These are phyloP conservation scores for Rutpela maculata DNA, from an alignment of 2,888 invertebrate genomes.

Conservation along the genomic window DNA sequence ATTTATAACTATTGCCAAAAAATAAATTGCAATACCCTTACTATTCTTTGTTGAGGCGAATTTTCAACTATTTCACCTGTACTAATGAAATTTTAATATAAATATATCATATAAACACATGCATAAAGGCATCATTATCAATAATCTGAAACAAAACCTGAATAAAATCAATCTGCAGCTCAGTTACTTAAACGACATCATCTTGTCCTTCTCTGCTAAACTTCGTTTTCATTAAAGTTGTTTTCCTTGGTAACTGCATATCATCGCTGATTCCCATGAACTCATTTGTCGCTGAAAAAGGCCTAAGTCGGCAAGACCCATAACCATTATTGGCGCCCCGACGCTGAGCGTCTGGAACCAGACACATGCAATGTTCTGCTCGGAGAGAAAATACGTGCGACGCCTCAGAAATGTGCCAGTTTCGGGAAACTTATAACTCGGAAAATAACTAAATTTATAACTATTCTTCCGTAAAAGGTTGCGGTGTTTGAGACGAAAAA, in stretches of 20 bases:
- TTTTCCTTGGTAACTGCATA: constrained; percentile 35
- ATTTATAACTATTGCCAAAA: too few species aligned
- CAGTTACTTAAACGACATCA: constrained; percentile 17
- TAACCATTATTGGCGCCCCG: constrained; percentile 53
- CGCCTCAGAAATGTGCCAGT: constrained; percentile 55
- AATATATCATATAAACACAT: too few species aligned
- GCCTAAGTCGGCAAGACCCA: constrained; percentile 36
- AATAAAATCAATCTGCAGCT: not conserved
- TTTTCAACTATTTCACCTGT: too few species aligned
- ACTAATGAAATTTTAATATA: too few species aligned
- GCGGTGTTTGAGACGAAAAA: constrained; percentile 1
- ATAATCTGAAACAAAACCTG: not conserved
- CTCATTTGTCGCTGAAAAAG: constrained; percentile 36
- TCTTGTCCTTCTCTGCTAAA: constrained; percentile 5
- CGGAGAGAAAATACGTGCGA: constrained; percentile 56
- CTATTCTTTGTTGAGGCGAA: too few species aligned
- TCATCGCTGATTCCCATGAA: constrained; percentile 34
- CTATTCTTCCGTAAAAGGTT: constrained; percentile 40
- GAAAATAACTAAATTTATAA: constrained; percentile 61
- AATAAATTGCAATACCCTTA: too few species aligned
- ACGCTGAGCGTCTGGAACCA: constrained; percentile 62
- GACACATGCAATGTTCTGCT: constrained; percentile 57
- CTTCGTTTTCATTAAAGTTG: constrained; percentile 34
- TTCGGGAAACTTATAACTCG: constrained; percentile 56
- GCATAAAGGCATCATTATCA: not conserved